Conservation (phyloP, 2,797 vertebrate genomes). For the Acanthornis magna region DNA sequence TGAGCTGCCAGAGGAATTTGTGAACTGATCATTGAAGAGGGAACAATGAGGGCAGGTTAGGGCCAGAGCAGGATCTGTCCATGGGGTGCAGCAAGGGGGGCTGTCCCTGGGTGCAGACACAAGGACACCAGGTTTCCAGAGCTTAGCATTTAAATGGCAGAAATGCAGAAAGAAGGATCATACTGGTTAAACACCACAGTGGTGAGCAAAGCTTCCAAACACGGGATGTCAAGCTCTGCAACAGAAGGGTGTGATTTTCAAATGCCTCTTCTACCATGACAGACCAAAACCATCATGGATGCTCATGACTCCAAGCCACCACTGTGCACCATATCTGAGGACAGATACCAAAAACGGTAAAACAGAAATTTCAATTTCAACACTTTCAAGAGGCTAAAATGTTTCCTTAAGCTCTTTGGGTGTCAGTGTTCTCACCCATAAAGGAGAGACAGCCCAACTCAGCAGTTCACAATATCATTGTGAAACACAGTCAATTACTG, state of each 20-base stretch:
- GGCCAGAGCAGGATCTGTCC: neutral
- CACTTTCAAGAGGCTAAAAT: neutral
- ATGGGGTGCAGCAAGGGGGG: neutral
- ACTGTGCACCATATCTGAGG: neutral
- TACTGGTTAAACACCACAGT: neutral
- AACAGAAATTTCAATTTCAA: neutral
- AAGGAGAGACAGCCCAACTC: neutral
- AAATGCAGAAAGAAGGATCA: neutral
- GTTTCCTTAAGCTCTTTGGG: neutral
- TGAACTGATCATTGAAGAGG: neutral
- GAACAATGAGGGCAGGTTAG: neutral
- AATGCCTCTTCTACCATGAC: neutral
- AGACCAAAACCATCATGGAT: neutral
- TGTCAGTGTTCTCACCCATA: neutral
- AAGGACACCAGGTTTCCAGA: neutral
- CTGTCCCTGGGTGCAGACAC: neutral
- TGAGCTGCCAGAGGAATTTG: neutral
- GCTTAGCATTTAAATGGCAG: neutral
- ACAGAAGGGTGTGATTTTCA: neutral
- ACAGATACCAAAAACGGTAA: neutral
- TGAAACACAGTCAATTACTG: neutral
- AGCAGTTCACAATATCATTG: neutral
- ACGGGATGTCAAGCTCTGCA: neutral
- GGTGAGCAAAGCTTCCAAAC: neutral
- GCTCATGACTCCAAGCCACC: neutral